These are phyloP conservation scores for Phyllotreta cruciferae DNA, from an alignment of 2,888 invertebrate species.

Conservation along the genomic window DNA sequence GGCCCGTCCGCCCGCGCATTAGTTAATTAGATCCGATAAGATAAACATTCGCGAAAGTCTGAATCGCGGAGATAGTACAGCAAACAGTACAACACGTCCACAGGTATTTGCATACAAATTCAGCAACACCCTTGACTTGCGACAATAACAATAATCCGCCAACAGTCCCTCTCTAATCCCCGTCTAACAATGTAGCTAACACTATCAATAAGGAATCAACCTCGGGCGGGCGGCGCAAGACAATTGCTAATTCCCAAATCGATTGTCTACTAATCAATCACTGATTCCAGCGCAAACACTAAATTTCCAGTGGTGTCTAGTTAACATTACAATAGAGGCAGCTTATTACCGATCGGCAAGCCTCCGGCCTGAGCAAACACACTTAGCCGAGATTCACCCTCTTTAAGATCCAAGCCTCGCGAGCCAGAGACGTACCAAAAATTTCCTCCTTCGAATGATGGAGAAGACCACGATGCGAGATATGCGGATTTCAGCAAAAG, in stretches of 20 bases:
- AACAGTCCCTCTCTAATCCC: slow-evolving; percentile 16
- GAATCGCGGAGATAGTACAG: no score
- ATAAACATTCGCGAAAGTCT: no score
- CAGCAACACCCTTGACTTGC: slow-evolving; percentile 4
- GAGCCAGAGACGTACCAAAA: neutral
- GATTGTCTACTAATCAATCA: slow-evolving; percentile 45
- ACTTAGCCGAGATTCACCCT: slow-evolving; percentile 27
- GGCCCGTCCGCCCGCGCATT: no score
- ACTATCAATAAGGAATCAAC: slow-evolving; percentile 26
- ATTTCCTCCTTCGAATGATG: no score
- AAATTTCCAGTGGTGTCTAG: slow-evolving; percentile 42
- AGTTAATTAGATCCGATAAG: no score
- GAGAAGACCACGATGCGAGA: no score
- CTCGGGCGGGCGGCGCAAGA: slow-evolving; percentile 20
- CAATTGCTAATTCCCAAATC: slow-evolving; percentile 36
- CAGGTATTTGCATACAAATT: slow-evolving; percentile 7
- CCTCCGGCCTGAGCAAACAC: slow-evolving; percentile 50
- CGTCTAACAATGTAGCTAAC: slow-evolving; percentile 20
- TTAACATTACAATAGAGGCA: slow-evolving; percentile 46
- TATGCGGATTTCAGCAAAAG: no score
- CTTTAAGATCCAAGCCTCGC: slow-evolving; percentile 2
- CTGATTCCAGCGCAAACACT: slow-evolving; percentile 39
- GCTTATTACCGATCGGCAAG: slow-evolving; percentile 47
- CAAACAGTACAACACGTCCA: no score
- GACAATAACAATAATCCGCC: slow-evolving; percentile 24